Conservation (phyloP, 2,888 invertebrate species). For the Polymixis flavicincta region DNA sequence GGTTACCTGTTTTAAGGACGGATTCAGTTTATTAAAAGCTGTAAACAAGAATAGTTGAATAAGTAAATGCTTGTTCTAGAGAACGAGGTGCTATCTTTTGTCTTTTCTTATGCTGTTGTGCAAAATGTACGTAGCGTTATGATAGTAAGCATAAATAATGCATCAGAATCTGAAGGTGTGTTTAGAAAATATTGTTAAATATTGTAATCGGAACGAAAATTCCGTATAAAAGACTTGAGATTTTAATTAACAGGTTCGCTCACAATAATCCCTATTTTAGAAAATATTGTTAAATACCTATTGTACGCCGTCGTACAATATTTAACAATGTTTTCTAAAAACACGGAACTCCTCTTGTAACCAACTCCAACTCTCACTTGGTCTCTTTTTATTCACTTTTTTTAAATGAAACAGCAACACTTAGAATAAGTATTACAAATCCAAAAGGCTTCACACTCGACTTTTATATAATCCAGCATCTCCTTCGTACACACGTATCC, state of each 20-base stretch:
- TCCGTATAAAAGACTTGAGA: constrained; percentile 7
- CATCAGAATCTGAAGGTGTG: no score
- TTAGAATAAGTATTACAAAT: no score
- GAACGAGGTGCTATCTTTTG: background rate
- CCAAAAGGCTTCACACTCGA: no score
- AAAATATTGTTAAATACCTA: no score
- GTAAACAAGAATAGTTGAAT: constrained; percentile 33
- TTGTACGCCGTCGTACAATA: no score
- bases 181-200: no score
- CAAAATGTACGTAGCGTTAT: background rate
- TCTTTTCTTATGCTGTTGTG: background rate
- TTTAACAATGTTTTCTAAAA: no score
- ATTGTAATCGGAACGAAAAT: constrained; percentile 6
- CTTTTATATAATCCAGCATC: background rate
- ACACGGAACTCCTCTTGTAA: no score
- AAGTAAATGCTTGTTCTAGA: constrained; percentile 18
- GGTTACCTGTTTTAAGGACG: constrained; percentile 43
- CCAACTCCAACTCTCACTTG: no score
- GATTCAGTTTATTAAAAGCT: constrained; percentile 40
- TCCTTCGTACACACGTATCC: background rate
- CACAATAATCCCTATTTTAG: constrained; percentile 17
- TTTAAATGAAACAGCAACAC: background rate
- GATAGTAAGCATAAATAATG: background rate
- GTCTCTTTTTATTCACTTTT: background rate
- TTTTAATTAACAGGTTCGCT: constrained; percentile 45